Evolutionary conservation across 2,797 vertebrate species (phyloP).

Genomic region (Neosalanx taihuensis): DNA sequence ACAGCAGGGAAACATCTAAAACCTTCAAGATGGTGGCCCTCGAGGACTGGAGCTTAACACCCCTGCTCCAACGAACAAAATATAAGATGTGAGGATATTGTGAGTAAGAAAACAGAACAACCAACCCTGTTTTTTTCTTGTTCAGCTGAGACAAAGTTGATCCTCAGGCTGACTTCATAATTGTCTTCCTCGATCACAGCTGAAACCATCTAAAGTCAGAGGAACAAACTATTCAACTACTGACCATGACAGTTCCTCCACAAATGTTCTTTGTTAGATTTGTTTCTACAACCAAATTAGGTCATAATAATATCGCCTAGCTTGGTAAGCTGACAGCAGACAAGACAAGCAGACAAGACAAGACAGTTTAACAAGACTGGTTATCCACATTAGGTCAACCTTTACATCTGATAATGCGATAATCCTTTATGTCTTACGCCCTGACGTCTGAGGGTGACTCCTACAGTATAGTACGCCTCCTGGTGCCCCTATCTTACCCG

Average conservation of each 20-base stretch:
- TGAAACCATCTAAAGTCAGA: constrained; percentile 76
- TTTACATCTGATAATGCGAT: too few relatives aligned
- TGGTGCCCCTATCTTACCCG: constrained; percentile 69
- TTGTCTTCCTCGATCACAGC: constrained; percentile 82
- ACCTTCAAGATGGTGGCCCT: too few relatives aligned
- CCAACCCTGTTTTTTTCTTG: constrained; percentile 28
- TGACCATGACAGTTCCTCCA: too few relatives aligned
- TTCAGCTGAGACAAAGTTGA: constrained; percentile 78
- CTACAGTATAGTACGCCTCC: neutral
- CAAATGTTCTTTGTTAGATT: too few relatives aligned
- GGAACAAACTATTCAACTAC: too few relatives aligned
- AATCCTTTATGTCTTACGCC: too few relatives aligned
- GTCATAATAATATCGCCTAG: too few relatives aligned
- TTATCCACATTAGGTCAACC: neutral
- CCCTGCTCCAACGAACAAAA: too few relatives aligned
- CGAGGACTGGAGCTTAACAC: too few relatives aligned
- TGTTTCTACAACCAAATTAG: too few relatives aligned
- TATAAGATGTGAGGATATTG: too few relatives aligned
- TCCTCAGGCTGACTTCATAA: constrained; percentile 78
- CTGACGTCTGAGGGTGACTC: neutral
- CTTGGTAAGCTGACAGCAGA: neutral
- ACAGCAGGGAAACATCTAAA: too few relatives aligned
- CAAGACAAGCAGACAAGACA: neutral
- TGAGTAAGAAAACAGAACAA: neutral
- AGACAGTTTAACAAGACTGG: neutral